Percentiles rank a stretch among this genome's conserved stretches.
These are phyloP conservation scores for Syngnathus scovelli DNA, from an alignment of 2,113 vertebrate species.

Conservation along the genomic window DNA sequence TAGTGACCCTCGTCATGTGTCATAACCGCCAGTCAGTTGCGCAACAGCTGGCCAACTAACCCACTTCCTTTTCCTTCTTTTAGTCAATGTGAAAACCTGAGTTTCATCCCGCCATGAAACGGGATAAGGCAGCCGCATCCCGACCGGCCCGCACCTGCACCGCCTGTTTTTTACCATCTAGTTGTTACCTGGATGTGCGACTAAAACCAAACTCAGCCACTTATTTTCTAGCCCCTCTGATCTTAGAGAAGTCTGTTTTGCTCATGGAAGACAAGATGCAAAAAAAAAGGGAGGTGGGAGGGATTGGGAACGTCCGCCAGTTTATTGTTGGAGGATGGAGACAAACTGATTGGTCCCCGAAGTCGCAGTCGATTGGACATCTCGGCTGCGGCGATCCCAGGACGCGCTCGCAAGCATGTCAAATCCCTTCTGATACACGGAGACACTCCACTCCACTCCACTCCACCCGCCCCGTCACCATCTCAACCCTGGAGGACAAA, in stretches of 20 bases:
- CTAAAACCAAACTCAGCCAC: conserved; percentile 42
- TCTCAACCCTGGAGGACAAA: conserved; percentile 11
- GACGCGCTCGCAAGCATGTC: neutral
- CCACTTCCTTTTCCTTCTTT: conserved; percentile 58
- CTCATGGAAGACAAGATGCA: conserved; percentile 36
- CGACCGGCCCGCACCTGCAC: conserved; percentile 51
- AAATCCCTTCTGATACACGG: conserved; percentile 31
- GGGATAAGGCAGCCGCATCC: conserved; percentile 50
- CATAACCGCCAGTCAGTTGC: conserved; percentile 8
- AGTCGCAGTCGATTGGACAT: conserved; percentile 13
- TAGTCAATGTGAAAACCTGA: conserved; percentile 77
- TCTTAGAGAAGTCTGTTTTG: conserved; percentile 40
- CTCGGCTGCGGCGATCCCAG: neutral
- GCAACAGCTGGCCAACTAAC: conserved; percentile 42
- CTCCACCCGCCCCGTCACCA: neutral
- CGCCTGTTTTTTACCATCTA: conserved; percentile 52
- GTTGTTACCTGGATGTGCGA: conserved; percentile 61
- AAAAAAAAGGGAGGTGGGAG: conserved; percentile 16
- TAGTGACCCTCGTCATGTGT: neutral
- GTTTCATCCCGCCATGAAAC: conserved; percentile 57
- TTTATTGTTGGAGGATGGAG: conserved; percentile 5
- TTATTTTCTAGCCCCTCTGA: conserved; percentile 50
- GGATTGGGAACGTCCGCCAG: neutral
- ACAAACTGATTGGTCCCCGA: conserved; percentile 16
- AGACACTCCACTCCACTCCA: conserved; percentile 21